Evolutionary conservation across 2,888 invertebrate species (phyloP).

Genomic region (Lordiphosa fenestrarum): DNA sequence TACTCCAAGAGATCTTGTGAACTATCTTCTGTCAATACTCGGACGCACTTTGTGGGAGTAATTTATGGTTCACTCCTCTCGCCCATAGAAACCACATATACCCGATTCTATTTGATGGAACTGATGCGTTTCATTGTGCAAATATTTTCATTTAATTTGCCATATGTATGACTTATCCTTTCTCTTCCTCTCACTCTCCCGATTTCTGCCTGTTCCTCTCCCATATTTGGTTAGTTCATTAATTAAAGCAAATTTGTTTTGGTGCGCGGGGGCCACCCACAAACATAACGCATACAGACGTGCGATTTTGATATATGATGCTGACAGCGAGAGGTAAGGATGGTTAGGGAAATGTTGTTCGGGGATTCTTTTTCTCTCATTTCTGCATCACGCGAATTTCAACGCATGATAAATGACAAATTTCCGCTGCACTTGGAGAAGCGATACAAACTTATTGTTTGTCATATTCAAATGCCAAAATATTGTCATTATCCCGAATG

Average conservation of each 20-base stretch:
- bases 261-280: constrained; percentile 58
- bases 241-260: constrained; percentile 49
- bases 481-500: constrained; percentile 65
- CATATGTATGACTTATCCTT: constrained; percentile 22
- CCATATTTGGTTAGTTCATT: constrained; percentile 46
- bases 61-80: no score
- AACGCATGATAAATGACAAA: constrained; percentile 67
- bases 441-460: constrained; percentile 54
- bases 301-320: constrained; percentile 71
- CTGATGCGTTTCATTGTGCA: constrained; percentile 47
- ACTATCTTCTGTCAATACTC: no score
- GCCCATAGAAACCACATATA: background rate
- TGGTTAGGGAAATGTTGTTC: constrained; percentile 42
- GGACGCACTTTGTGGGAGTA: no score
- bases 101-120: constrained; percentile 8
- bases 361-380: background rate
- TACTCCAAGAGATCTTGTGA: no score
- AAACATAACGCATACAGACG: constrained; percentile 45
- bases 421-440: constrained; percentile 65
- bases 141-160: constrained; percentile 64
- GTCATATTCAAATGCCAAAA: constrained; percentile 74
- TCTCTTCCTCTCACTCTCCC: background rate
- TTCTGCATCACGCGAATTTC: constrained; percentile 49
- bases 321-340: constrained; percentile 6
- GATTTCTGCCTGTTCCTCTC: background rate